Base-by-base conservation (phyloP, 2,888 invertebrate genomes). In the Fabriciana adippe region DNA sequence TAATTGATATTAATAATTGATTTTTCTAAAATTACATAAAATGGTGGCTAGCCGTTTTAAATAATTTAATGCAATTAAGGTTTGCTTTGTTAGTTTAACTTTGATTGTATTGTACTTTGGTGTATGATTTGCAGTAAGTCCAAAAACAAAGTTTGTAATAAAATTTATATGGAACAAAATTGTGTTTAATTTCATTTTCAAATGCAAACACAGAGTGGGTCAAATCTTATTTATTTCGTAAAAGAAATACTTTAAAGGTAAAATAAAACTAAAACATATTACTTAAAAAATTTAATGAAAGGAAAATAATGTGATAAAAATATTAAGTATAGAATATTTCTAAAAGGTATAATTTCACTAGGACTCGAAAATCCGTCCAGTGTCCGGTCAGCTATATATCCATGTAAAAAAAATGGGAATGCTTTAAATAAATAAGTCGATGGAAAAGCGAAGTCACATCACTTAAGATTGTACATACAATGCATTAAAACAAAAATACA, bases 291-390 rank as follows among this genome's bases (percentile, higher is more conserved):
- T 78, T 89, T 90, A 90, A 87, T 90, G 81, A 88, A 88, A 86
- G 87, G 87, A 90, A 91, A 92, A 89, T 89, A 90, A 90, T 88
- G 87, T 85, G 88, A 89, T 89, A 90, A 89, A 89, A 89, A 90
- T 88, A 89, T 85, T 87, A 86, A 87, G 85, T 88, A 88, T 88
- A 88, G 82, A 87, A 86, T 86, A 87, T 86, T 84, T 88, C 86
- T 87, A 89, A 84, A 86, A 83, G 85, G 88, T 86, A 76, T 69
- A 84, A 85, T 85, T 86, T 85, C 86, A 87, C 82, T 86, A 74
- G 85, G 65, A 73, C 72, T 69, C 57, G 55, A 73, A 69, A 81
- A 78, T 72, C 76, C 75, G 74, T 79, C 76, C 78, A 79, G 78
- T 79, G 80, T 81, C 84, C 81, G 80, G 76, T 79, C 81, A 80